Evolutionary conservation across 2,797 vertebrate genomes (phyloP).

Genomic region (Helostoma temminkii): DNA sequence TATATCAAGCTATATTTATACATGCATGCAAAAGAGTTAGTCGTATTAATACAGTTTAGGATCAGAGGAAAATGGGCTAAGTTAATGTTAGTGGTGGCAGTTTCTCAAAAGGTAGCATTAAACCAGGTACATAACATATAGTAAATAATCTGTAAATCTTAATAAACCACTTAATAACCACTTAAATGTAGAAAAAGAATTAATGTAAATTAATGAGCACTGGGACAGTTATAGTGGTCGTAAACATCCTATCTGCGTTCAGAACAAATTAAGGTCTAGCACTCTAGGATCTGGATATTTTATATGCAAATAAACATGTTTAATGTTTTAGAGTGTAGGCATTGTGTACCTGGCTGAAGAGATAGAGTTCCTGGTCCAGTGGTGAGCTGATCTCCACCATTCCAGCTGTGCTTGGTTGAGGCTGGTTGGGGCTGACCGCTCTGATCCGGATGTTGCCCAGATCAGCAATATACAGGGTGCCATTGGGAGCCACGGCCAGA

Average conservation of each 20-base stretch:
- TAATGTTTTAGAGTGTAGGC: background rate
- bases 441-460: constrained; percentile 95
- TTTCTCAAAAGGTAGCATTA: background rate
- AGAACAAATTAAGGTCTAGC: background rate
- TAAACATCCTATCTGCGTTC: background rate
- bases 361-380: constrained; percentile 94
- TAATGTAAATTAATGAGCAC: background rate
- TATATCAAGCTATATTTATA: background rate
- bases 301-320: background rate
- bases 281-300: background rate
- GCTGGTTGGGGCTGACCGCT: constrained; percentile 90
- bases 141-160: background rate
- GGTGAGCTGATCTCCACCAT: constrained; percentile 94
- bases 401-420: constrained; percentile 86
- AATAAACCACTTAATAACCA: background rate
- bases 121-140: background rate
- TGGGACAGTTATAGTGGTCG: background rate
- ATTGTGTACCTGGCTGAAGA: constrained; percentile 86
- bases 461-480: constrained; percentile 93
- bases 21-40: background rate
- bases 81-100: background rate
- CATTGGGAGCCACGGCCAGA: constrained; percentile 92
- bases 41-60: background rate
- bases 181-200: background rate
- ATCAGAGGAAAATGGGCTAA: background rate